phyloP scores from a whole-genome alignment of 2,113 vertebrate genomes.

The Syngnathus typhle region DNA sequence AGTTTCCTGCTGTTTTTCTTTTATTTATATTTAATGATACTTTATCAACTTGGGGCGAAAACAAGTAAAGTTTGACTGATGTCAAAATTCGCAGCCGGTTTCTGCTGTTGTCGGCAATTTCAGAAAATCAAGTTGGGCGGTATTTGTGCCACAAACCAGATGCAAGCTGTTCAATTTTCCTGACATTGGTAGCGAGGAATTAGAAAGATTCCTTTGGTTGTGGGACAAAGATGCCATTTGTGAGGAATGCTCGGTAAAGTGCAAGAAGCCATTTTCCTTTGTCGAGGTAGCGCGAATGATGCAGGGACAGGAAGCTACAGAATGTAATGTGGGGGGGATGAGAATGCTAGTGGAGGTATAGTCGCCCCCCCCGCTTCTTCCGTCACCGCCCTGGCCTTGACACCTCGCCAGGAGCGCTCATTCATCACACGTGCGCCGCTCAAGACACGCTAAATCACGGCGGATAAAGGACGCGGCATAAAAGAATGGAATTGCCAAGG shows the following conservation, averaged over 20 bases:
- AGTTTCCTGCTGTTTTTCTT: neutral
- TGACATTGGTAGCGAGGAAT: neutral
- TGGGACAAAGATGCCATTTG: neutral
- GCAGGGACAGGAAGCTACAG: constrained; percentile 18
- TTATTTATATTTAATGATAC: neutral
- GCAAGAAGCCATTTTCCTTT: too few relatives aligned
- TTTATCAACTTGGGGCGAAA: neutral
- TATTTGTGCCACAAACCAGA: neutral
- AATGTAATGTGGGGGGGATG: constrained; percentile 12
- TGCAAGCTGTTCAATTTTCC: neutral
- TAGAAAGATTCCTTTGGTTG: neutral
- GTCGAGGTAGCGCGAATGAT: neutral
- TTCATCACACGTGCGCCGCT: constrained; percentile 66
- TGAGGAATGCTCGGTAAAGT: neutral
- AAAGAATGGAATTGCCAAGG: constrained; percentile 69
- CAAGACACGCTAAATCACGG: constrained; percentile 68
- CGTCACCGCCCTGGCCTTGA: constrained; percentile 58
- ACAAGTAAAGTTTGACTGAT: neutral
- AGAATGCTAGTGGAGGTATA: neutral
- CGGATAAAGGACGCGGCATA: constrained; percentile 66
- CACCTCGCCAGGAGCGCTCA: constrained; percentile 66
- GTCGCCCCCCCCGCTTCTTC: constrained; percentile 22
- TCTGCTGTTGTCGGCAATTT: neutral
- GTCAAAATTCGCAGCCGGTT: too few relatives aligned
- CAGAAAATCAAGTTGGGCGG: neutral